phyloP scores from a whole-genome alignment of 2,113 vertebrate species.

The Aythya baeri region DNA sequence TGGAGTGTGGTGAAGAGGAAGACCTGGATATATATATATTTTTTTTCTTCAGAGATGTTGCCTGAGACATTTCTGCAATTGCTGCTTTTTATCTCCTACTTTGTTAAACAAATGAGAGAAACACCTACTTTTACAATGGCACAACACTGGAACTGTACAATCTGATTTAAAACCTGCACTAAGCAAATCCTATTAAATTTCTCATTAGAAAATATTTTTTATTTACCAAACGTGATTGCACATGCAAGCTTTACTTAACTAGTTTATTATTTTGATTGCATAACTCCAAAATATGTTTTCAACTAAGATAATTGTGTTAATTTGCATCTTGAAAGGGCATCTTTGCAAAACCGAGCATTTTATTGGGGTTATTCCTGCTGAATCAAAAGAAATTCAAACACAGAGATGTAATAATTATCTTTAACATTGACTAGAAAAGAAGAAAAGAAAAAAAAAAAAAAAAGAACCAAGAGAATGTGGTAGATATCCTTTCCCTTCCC shows the following conservation, averaged over 20 bases:
- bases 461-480: not conserved
- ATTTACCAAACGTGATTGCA: slow-evolving; percentile 66
- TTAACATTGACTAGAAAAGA: not conserved
- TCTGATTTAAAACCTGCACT: slow-evolving; percentile 18
- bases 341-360: slow-evolving; percentile 60
- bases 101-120: not conserved
- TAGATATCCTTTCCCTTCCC: not conserved
- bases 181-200: slow-evolving; percentile 55
- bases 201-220: slow-evolving; percentile 64
- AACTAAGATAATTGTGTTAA: slow-evolving; percentile 73
- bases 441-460: not conserved
- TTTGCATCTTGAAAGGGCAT: slow-evolving; percentile 72
- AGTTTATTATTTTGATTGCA: slow-evolving; percentile 77
- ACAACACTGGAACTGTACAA: not conserved
- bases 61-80: not conserved
- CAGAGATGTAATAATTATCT: not conserved
- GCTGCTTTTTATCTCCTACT: not conserved
- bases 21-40: not conserved
- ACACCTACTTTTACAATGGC: not conserved
- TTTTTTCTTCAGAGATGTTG: not conserved
- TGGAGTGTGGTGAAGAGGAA: not conserved
- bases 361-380: slow-evolving; percentile 38
- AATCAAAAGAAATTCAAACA: slow-evolving; percentile 41
- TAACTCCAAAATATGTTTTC: slow-evolving; percentile 75
- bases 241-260: slow-evolving; percentile 62